phyloP scores from a whole-genome alignment of 2,113 vertebrate genomes.

The Proteles cristata region DNA sequence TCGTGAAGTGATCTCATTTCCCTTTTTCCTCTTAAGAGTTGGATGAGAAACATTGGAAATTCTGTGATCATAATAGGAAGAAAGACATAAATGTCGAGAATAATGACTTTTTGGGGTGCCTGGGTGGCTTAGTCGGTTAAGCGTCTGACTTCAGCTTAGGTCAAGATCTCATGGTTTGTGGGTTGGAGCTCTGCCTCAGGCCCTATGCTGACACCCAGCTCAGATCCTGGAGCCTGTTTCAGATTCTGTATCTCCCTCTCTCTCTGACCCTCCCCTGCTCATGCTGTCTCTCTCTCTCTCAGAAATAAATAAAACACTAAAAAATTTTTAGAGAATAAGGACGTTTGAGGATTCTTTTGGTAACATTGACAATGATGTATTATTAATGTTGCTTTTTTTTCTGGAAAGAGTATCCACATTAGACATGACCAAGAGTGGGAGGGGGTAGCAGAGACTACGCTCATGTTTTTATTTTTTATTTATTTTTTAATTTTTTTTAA shows the following conservation, averaged over 20 bases:
- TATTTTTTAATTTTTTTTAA: no score
- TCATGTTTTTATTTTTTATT: constrained; percentile 1
- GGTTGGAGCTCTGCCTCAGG: no score
- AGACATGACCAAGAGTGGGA: background rate
- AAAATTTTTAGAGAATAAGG: background rate
- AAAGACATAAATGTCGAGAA: background rate
- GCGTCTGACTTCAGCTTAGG: no score
- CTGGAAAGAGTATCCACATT: background rate
- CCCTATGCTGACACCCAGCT: no score
- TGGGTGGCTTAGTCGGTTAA: no score
- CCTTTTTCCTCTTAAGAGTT: background rate
- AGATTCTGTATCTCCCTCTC: no score
- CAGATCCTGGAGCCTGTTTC: no score
- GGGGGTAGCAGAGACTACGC: background rate
- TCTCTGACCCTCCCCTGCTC: no score
- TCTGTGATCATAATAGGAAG: constrained; percentile 30
- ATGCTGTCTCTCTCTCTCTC: no score
- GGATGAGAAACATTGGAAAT: background rate
- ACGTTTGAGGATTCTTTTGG: background rate
- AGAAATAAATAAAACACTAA: no score
- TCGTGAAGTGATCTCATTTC: background rate
- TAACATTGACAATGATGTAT: background rate
- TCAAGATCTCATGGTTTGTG: no score
- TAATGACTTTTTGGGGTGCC: background rate
- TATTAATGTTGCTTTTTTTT: background rate